These are phyloP conservation scores for Ahaetulla prasina DNA, from an alignment of 2,113 vertebrate genomes.

Conservation along the genomic window DNA sequence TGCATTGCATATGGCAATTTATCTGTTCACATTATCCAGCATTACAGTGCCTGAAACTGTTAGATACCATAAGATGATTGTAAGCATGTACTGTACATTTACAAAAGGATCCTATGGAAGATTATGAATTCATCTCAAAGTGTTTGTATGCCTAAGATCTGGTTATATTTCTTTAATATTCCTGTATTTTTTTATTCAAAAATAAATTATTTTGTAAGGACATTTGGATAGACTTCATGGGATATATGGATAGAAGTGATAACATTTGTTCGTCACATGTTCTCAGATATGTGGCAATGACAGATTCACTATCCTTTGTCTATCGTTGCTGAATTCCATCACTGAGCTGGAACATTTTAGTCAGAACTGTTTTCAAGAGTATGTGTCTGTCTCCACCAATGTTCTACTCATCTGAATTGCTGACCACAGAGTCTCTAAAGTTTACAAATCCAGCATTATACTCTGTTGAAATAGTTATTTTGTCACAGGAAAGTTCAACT, in stretches of 20 bases:
- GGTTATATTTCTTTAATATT: neutral
- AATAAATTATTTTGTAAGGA: neutral
- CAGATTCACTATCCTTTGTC: neutral
- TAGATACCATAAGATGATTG: neutral
- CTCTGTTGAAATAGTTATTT: constrained; percentile 7
- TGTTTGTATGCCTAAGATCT: neutral
- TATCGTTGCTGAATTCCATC: neutral
- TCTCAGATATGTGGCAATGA: neutral
- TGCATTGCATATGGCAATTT: neutral
- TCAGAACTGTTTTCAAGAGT: neutral
- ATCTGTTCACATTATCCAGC: neutral
- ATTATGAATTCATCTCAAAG: neutral
- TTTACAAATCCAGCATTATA: neutral
- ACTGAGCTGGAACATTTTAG: neutral
- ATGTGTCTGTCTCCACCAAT: neutral
- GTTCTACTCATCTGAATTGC: neutral
- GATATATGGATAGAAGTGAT: neutral
- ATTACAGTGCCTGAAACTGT: neutral
- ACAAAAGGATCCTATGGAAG: neutral
- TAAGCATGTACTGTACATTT: neutral
- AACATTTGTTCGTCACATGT: neutral
- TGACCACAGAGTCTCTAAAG: neutral
- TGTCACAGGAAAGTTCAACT: neutral
- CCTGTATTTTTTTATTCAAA: neutral
- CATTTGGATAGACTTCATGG: neutral